Evolutionary conservation across 2,797 vertebrate species (phyloP).

Genomic region (Neomorphus geoffroyi): DNA sequence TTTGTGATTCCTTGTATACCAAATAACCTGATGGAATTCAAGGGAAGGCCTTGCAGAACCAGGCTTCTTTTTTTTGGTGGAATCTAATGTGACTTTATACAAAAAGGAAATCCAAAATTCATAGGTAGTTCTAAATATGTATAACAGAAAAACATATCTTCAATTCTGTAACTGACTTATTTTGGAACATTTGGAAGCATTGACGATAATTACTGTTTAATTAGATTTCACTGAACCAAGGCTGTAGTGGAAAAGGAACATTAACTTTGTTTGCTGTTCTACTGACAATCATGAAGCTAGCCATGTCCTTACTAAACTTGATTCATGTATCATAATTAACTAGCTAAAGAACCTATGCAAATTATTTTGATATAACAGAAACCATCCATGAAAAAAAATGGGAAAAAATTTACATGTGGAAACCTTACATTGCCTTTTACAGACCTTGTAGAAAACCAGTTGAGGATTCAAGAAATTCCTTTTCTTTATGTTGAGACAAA

Average conservation of each 20-base stretch:
- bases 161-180: not conserved
- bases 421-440: not conserved
- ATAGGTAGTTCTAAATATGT: not conserved
- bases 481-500: not conserved
- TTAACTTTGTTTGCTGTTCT: not conserved
- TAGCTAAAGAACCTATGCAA: not conserved
- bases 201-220: not conserved
- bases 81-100: not conserved
- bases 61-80: not conserved
- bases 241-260: not conserved
- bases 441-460: not conserved
- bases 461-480: not conserved
- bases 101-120: not conserved
- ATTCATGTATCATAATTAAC: not conserved
- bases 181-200: not conserved
- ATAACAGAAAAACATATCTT: not conserved
- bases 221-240: not conserved
- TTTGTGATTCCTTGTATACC: not conserved
- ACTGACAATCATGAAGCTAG: not conserved
- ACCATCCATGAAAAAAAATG: not conserved
- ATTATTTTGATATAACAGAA: not conserved
- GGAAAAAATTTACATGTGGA: not conserved
- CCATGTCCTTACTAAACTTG: not conserved
- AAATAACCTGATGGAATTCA: not conserved
- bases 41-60: not conserved